These are phyloP conservation scores for Rhadina sibilatrix DNA, from an alignment of 2,113 vertebrate species.

Conservation along the genomic window DNA sequence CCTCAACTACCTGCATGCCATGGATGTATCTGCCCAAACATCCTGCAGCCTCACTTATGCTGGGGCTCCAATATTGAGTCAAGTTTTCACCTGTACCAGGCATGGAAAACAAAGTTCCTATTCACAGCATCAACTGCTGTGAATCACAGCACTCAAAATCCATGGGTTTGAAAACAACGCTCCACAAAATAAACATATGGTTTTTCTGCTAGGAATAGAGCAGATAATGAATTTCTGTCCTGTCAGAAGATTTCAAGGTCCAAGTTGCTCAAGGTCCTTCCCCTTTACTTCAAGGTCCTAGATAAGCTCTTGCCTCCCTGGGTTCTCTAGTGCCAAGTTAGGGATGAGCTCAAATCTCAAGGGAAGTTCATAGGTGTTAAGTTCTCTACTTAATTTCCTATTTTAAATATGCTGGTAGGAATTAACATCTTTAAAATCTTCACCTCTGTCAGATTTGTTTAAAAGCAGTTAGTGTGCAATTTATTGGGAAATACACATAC, in stretches of 20 bases:
- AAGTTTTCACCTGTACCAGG: not conserved
- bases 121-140: not conserved
- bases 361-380: not conserved
- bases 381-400: not conserved
- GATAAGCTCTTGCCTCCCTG: not conserved
- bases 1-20: not conserved
- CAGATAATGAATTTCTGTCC: not conserved
- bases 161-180: not conserved
- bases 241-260: not conserved
- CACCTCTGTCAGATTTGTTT: not conserved
- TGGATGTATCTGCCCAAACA: no score
- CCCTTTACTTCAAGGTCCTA: rapidly evolving
- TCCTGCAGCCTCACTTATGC: not conserved
- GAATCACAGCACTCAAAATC: not conserved
- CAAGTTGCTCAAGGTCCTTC: not conserved
- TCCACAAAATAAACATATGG: rapidly evolving
- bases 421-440: not conserved
- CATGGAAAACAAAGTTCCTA: not conserved
- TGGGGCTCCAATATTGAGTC: not conserved
- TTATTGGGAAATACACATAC: not conserved
- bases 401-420: not conserved
- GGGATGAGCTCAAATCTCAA: not conserved
- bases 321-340: not conserved
- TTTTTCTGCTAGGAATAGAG: not conserved
- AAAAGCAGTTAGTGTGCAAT: not conserved